Conservation (phyloP, 2,888 invertebrate species). For the Nasonovia ribisnigri region DNA sequence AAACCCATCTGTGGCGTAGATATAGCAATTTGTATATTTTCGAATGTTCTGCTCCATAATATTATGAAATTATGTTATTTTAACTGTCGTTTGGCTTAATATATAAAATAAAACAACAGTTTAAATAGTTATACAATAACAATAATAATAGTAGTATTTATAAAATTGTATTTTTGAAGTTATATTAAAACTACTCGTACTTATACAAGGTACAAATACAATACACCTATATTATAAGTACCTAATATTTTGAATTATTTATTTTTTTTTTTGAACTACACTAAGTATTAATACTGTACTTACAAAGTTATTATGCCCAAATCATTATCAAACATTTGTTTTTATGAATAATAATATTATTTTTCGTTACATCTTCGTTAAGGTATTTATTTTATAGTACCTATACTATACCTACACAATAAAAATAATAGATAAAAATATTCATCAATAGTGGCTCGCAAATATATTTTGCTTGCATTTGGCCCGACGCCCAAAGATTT, state of each 20-base stretch:
- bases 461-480: background rate
- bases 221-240: too few relatives aligned
- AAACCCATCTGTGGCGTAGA: background rate
- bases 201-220: too few relatives aligned
- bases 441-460: background rate
- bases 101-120: background rate
- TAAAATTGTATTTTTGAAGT: too few relatives aligned
- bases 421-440: background rate
- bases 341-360: background rate
- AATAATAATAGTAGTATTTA: too few relatives aligned
- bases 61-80: background rate
- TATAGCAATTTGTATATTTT: background rate
- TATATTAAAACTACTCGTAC: too few relatives aligned
- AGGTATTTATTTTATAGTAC: background rate
- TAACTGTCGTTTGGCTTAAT: background rate
- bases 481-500: background rate
- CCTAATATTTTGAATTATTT: too few relatives aligned
- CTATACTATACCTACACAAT: background rate
- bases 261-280: background rate
- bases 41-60: too few relatives aligned
- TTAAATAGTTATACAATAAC: too few relatives aligned
- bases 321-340: background rate
- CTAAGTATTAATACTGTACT: too few relatives aligned
- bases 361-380: background rate
- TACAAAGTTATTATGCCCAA: too few relatives aligned